Evolutionary conservation across 2,888 invertebrate genomes (phyloP).

Genomic region (Terebella lapidaria): DNA sequence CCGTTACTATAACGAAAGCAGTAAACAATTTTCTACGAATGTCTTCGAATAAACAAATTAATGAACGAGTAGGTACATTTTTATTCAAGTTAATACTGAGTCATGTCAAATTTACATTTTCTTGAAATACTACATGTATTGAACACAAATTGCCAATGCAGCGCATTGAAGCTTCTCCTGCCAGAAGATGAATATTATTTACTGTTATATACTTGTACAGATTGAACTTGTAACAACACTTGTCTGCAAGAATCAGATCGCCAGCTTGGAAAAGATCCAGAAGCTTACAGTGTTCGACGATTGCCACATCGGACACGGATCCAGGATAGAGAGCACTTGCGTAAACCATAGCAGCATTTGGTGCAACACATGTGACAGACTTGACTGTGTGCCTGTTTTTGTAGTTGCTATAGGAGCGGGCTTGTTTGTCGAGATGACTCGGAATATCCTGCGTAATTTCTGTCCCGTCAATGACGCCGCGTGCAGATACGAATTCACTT

Average conservation of each 20-base stretch:
- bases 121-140: no score
- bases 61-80: no score
- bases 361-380: neutral
- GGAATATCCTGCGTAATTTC: neutral
- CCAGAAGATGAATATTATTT: no score
- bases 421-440: neutral
- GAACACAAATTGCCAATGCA: no score
- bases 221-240: no score
- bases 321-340: neutral
- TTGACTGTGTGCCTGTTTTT: neutral
- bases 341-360: neutral
- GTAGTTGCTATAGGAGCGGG: neutral
- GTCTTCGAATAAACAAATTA: no score
- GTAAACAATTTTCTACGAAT: no score
- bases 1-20: no score
- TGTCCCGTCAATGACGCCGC: neutral
- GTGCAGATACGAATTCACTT: neutral
- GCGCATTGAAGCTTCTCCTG: no score
- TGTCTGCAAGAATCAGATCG: slow-evolving; percentile 7
- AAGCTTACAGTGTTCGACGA: slow-evolving; percentile 5
- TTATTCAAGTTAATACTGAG: no score
- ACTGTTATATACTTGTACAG: no score
- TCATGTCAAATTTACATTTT: no score
- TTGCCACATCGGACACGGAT: neutral
- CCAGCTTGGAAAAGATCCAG: neutral